These are phyloP conservation scores for Agonopterix arenella DNA, from an alignment of 2,888 invertebrate species.

Conservation along the genomic window DNA sequence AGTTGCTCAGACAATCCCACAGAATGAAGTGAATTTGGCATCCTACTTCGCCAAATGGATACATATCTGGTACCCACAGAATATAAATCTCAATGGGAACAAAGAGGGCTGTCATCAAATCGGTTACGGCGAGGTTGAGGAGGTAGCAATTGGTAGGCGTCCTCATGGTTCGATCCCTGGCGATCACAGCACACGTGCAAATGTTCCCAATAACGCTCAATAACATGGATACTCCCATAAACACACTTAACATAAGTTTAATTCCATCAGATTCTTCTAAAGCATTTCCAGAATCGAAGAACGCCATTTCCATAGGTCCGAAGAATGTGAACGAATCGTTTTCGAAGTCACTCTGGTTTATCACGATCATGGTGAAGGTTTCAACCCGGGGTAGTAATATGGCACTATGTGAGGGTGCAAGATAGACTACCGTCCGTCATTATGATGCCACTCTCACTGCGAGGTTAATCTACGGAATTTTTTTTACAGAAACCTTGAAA, in stretches of 20 bases:
- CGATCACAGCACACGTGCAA: conserved; percentile 86
- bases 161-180: conserved; percentile 84
- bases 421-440: background rate
- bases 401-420: background rate
- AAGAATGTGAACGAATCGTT: conserved; percentile 50
- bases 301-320: conserved; percentile 49
- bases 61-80: conserved; percentile 85
- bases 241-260: conserved; percentile 61
- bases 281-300: conserved; percentile 38
- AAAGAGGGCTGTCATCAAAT: conserved; percentile 82
- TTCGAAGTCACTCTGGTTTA: conserved; percentile 25
- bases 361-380: conserved; percentile 1
- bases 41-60: conserved; percentile 85
- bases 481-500: conserved; percentile 22
- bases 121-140: conserved; percentile 86
- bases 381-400: too few species aligned
- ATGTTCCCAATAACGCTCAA: conserved; percentile 85
- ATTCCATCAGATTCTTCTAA: conserved; percentile 40
- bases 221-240: conserved; percentile 80
- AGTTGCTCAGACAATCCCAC: conserved; percentile 88
- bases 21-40: conserved; percentile 85
- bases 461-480: conserved; percentile 28
- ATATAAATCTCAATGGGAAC: conserved; percentile 88
- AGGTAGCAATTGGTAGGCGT: conserved; percentile 90
- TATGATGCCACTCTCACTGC: conserved; percentile 24